Conservation (phyloP, 2,797 vertebrate genomes). For the Tapirus indicus region DNA sequence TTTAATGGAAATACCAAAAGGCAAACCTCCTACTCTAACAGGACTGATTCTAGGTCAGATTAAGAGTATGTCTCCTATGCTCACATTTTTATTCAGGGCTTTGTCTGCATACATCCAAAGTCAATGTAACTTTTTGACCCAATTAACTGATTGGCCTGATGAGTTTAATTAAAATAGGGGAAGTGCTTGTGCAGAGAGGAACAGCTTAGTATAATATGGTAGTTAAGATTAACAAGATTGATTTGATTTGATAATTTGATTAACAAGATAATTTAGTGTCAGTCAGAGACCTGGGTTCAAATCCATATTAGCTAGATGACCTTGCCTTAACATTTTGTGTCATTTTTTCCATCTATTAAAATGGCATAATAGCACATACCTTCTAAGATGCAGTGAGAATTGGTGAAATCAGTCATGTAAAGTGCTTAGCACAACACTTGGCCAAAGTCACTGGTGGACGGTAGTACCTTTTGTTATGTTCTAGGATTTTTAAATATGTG, state of each 20-base stretch:
- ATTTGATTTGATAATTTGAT: constrained; percentile 77
- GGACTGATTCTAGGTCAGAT: background rate
- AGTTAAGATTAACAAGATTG: constrained; percentile 71
- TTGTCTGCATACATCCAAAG: constrained; percentile 47
- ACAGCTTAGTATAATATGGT: constrained; percentile 71
- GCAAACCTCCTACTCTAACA: background rate
- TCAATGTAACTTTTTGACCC: constrained; percentile 78
- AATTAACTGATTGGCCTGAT: constrained; percentile 77
- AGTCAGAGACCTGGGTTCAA: constrained; percentile 65
- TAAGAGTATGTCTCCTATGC: background rate
- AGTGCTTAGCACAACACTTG: background rate
- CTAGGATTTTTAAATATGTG: background rate
- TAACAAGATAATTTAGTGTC: constrained; percentile 72
- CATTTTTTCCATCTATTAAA: background rate
- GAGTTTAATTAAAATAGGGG: constrained; percentile 78
- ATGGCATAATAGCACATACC: background rate
- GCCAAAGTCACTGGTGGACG: background rate
- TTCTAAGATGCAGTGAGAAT: background rate
- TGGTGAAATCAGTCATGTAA: background rate
- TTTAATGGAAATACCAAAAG: constrained; percentile 46
- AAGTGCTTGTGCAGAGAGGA: constrained; percentile 64
- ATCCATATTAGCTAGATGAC: constrained; percentile 36
- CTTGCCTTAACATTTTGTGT: constrained; percentile 1
- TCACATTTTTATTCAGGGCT: constrained; percentile 35
- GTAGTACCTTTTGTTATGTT: background rate